Conservation (phyloP, 1,140 invertebrate species). For the Diachasmimorpha longicaudata region DNA sequence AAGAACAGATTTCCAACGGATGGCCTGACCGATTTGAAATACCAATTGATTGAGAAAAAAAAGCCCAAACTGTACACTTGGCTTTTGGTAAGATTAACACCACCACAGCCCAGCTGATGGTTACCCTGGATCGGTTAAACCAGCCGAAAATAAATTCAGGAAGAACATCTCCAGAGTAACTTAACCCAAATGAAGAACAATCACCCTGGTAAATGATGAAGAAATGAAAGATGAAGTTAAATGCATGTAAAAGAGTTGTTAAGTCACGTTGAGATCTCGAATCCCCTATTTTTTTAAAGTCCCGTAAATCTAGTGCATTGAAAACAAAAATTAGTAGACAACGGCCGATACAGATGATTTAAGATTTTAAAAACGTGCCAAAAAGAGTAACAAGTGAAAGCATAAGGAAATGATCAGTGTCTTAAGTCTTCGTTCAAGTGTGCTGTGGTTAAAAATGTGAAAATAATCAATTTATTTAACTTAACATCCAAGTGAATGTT, state of each 20-base stretch:
- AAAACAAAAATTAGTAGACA: background rate
- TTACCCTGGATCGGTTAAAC: conserved; percentile 58
- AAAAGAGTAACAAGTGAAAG: conserved; percentile 8
- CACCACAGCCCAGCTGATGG: conserved; percentile 65
- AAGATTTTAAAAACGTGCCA: conserved; percentile 20
- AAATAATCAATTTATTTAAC: background rate
- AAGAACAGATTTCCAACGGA: conserved; percentile 83
- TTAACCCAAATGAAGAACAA: background rate
- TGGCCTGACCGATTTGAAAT: conserved; percentile 86
- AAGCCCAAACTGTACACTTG: conserved; percentile 78
- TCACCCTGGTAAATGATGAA: background rate
- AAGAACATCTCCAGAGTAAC: background rate
- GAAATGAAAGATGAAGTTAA: background rate
- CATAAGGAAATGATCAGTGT: conserved; percentile 13
- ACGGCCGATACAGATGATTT: background rate
- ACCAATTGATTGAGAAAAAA: conserved; percentile 74
- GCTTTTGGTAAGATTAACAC: conserved; percentile 71
- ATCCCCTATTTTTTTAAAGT: conserved; percentile 28
- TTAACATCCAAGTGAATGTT: background rate
- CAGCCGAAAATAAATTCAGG: background rate
- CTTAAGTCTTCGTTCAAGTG: conserved; percentile 10
- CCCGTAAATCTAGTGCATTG: conserved; percentile 8
- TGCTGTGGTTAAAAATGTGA: conserved; percentile 12
- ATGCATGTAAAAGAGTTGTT: background rate
- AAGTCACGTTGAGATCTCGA: conserved; percentile 12